A percentile compares a stretch with the other conserved stretches of the same genome.
These are phyloP conservation scores for Merluccius polli DNA, from an alignment of 2,797 vertebrate genomes.

Conservation along the genomic window DNA sequence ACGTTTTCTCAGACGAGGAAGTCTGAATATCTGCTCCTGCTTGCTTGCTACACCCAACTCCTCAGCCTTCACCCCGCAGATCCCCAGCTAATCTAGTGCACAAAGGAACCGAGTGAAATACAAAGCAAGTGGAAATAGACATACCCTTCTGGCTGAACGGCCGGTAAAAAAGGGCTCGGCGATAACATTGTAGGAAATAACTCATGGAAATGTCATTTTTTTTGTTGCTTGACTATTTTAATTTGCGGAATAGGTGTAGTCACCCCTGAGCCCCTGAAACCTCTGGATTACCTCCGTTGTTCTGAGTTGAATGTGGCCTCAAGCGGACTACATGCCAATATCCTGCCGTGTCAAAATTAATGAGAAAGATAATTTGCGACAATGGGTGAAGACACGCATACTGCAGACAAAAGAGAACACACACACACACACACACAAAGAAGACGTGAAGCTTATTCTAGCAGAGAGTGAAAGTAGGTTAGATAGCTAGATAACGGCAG, in stretches of 20 bases:
- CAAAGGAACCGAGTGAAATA: constrained; percentile 8
- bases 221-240: constrained; percentile 31
- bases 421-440: constrained; percentile 5
- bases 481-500: constrained; percentile 34
- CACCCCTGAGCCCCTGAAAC: constrained; percentile 52
- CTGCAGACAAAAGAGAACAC: not conserved
- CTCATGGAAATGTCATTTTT: constrained; percentile 37
- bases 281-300: constrained; percentile 53
- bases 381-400: constrained; percentile 33
- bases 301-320: constrained; percentile 68
- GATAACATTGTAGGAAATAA: constrained; percentile 51
- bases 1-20: not conserved
- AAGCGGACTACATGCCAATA: constrained; percentile 61
- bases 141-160: constrained; percentile 11
- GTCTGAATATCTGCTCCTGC: not conserved
- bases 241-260: constrained; percentile 39
- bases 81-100: not conserved
- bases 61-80: not conserved
- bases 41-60: not conserved
- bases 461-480: constrained; percentile 54
- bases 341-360: constrained; percentile 67
- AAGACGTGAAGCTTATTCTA: constrained; percentile 39
- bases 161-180: constrained; percentile 22
- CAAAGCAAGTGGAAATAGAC: constrained; percentile 16
- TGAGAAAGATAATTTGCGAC: constrained; percentile 69